Base-by-base conservation (phyloP, 2,888 invertebrate genomes). In the Rhogogaster chlorosoma region DNA sequence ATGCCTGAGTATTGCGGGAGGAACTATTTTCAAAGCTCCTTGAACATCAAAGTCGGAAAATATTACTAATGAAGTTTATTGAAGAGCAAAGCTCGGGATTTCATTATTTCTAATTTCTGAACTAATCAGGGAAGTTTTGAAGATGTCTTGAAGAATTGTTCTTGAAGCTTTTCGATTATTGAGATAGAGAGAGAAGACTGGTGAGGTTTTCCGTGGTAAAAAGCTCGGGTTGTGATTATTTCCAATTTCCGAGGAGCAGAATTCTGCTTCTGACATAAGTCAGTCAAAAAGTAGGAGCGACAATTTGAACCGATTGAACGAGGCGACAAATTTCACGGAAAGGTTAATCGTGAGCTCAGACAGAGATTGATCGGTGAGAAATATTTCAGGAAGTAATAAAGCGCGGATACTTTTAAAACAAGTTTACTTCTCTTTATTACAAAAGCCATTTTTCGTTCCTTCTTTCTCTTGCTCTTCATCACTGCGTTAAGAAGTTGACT, bases 361-460 rank as follows among this genome's bases (percentile, higher is more conserved):
- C 29, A 67, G 67, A 67, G 67, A 32, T 32, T 67, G 67, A 67
- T 67, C 6, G 67, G 32, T 67, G 32, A 32, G n/a, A 26, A 67
- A 67, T 67, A 7, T 67, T 67, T 67, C 29, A 67, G 32, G 67
- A 67, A 67, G 29, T 67, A 32, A 32, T 67, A 32, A 61, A 67
- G 67, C 67, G 22, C 32, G 18, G 32, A 32, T 67, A 67, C 67
- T 67, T 67, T 67, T 67, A 2, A 7, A 67, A 32, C 67, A 67
- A 67, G 26, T 67, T 67, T 67, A 67, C 67, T 26, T 61, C 12
- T 61, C 26, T 61, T 61, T 61, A 61, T 61, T 26, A 61, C 61
- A 4, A 61, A 61, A 22, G 12, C 32, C 32, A 32, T 67, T 42
- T 71, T 26, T 71, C 70, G 18, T 18, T 70, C 18, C 7, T 36